Conservation (phyloP, 2,797 vertebrate genomes). For the Heliangelus exortis region DNA sequence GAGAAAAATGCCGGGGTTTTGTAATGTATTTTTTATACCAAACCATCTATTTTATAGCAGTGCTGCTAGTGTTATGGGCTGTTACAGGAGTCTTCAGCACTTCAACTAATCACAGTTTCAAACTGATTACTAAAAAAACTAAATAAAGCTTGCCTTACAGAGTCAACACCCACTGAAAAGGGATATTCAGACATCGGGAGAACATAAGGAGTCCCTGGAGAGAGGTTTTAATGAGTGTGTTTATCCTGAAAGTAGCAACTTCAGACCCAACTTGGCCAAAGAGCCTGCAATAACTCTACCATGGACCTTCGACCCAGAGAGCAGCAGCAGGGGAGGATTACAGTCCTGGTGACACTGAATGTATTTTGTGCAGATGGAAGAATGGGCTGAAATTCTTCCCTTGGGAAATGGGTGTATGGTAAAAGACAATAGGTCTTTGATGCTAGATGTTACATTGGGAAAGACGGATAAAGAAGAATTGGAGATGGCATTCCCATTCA, state of each 20-base stretch:
- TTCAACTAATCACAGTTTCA: not conserved
- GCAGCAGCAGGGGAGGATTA: not conserved
- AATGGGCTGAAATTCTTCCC: not conserved
- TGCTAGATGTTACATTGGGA: not conserved
- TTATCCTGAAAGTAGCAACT: not conserved
- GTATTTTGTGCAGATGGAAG: not conserved
- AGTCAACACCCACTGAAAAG: not conserved
- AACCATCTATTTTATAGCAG: not conserved
- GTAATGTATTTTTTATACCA: not conserved
- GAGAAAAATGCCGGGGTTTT: not conserved
- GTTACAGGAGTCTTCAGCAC: not conserved
- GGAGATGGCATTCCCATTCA: not conserved
- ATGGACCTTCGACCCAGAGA: not conserved
- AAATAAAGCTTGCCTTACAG: not conserved
- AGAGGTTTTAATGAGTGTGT: not conserved
- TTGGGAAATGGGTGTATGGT: not conserved
- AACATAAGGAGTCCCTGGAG: not conserved
- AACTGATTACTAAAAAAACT: not conserved
- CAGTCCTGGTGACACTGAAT: not conserved
- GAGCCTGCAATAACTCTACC: not conserved
- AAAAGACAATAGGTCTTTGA: not conserved
- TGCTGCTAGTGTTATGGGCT: not conserved
- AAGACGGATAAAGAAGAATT: not conserved
- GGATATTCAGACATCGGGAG: not conserved
- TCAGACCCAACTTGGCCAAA: not conserved